phyloP scores from a whole-genome alignment of 2,797 vertebrate species.

The Balearica regulorum region DNA sequence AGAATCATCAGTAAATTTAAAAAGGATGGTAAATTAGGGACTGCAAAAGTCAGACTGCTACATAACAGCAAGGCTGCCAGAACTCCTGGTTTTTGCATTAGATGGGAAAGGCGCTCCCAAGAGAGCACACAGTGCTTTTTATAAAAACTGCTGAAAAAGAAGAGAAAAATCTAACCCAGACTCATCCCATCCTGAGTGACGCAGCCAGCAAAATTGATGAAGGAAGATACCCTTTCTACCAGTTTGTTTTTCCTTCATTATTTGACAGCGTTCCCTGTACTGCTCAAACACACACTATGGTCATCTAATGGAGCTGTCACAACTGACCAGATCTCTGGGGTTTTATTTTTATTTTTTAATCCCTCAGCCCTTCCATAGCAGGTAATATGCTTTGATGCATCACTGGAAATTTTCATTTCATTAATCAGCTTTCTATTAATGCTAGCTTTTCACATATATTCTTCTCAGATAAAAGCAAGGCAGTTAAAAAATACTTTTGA shows the following conservation, averaged over 20 bases:
- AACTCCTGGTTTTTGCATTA: background rate
- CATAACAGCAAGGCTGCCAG: background rate
- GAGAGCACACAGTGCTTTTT: background rate
- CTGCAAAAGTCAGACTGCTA: conserved; percentile 20
- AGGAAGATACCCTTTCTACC: background rate
- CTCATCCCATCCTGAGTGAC: background rate
- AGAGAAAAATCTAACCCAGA: background rate
- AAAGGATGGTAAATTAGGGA: background rate
- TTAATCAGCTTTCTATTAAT: background rate
- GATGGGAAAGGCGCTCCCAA: background rate
- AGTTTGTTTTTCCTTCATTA: background rate
- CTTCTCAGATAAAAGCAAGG: background rate
- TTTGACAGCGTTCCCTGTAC: background rate
- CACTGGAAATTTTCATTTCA: background rate
- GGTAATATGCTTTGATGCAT: background rate
- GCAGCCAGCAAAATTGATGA: background rate
- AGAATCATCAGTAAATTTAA: background rate
- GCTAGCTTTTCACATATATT: background rate
- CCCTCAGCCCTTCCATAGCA: background rate
- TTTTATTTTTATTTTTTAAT: background rate
- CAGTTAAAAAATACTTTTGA: background rate
- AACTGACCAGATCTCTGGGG: background rate
- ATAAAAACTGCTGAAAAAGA: background rate
- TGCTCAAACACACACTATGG: background rate
- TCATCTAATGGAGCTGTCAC: background rate